Base-by-base conservation (phyloP, 64 coral and sea anemone genomes). In the Montipora sp. region DNA sequence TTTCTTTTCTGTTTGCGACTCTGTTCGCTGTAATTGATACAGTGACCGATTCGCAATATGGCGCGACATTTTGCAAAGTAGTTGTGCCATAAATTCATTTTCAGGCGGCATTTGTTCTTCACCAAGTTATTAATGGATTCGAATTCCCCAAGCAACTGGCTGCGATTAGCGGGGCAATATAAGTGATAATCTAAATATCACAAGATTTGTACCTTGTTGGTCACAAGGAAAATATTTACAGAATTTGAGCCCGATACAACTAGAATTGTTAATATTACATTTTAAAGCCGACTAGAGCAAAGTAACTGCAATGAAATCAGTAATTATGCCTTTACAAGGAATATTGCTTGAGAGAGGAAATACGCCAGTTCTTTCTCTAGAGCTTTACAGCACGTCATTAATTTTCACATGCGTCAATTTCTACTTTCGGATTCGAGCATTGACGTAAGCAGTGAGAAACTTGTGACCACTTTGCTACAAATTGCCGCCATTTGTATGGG, bases 211-310 rank as follows among this genome's bases (percentile, higher is more conserved):
- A 85, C 82, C 65, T 68, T 50, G 82, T 72, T 15, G 82, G 82
- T 85, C 82, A 85, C 45, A 71, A 50, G 15, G 20, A 72, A 85
- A 85, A 85, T 85, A 85, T 85, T 85, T 85, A 85, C 82, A 67
- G 47, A 50, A 50, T 71, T 85, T 85, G 22, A 50, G 14, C 43
- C 45, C 82, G 65, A 85, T 85, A 70, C 16, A 85, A 85, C 61
- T 85, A 63, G 82, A 71, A 72, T 85, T 71, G 67, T 55, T 44
- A 85, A 48, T 71, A 85, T 71, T 63, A 71, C 65, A 21, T 81
- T 81, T 60, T n/a, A 13, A 61, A 81, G 53, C 36, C 36, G 57
- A 81, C 27, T 61, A 11, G 82, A 85, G 82, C 12, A 70, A 85
- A 85, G 82, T 70, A 63, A 71, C 49, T 71, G 18, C 2, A 20